Base-by-base conservation (phyloP, 2,888 invertebrate genomes). In the Sinhomidia bicolor region DNA sequence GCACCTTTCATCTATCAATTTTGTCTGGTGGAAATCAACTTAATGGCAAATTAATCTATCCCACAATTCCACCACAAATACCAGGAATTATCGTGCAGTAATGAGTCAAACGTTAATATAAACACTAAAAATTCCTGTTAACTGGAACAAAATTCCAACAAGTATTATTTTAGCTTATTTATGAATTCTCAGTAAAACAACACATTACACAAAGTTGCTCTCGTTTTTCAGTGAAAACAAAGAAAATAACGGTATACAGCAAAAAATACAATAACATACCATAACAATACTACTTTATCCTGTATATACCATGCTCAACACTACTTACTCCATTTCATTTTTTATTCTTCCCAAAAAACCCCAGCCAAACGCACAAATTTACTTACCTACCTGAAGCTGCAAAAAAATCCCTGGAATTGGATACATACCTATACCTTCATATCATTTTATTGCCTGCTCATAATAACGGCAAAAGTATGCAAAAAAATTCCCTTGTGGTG, bases 101-200 rank as follows among this genome's bases (percentile, higher is more conserved):
- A 85, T 78, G 78, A 74, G 62, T 85, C 78, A 76, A 26, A 76
- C 76, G 62, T 62, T 76, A 17, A 29, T n/a, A n/a, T n/a, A n/a
- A n/a, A n/a, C n/a, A n/a, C n/a, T n/a, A n/a, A n/a, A n/a, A n/a
- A n/a, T n/a, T n/a, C n/a, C n/a, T n/a, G n/a, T n/a, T n/a, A n/a
- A n/a, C n/a, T n/a, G n/a, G n/a, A n/a, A n/a, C n/a, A n/a, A n/a
- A n/a, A n/a, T n/a, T n/a, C n/a, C 36, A 76, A 84, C 23, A 68
- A 47, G 71, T 17, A 71, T 62, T 29, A 29, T 54, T 41, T 82
- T 41, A 79, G 79, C 68, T 9, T 51, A 85, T 51, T 84, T 84
- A 41, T 65, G 51, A 78, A 85, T 85, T 79, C 41, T 51, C 1
- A 51, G 78, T 23, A 78, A 78, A 51, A 62, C 51, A 76, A 26